phyloP scores from a whole-genome alignment of 1,140 invertebrate species.

The Bombus sylvicola region DNA sequence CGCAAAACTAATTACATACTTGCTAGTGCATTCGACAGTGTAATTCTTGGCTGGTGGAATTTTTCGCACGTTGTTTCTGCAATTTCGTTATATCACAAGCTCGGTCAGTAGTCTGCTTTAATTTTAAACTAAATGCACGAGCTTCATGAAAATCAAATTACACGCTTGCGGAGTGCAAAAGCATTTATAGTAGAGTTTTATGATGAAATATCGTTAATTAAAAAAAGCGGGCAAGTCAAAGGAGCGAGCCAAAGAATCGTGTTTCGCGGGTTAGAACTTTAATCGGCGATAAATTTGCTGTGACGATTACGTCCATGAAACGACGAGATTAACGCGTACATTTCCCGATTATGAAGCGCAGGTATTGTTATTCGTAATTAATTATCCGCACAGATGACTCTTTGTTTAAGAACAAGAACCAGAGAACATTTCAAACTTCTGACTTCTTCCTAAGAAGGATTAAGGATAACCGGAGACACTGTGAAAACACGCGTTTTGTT shows the following conservation, averaged over 20 bases:
- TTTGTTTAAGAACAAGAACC: neutral
- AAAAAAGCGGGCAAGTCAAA: neutral
- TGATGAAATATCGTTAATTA: neutral
- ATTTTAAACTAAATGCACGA: neutral
- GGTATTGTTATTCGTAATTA: neutral
- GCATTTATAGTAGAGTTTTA: neutral
- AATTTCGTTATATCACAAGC: neutral
- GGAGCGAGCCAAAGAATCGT: neutral
- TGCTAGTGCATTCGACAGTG: neutral
- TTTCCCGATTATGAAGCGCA: too few relatives aligned
- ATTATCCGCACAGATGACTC: neutral
- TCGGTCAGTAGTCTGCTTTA: neutral
- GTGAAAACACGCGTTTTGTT: conserved; percentile 41
- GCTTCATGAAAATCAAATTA: neutral
- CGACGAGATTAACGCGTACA: neutral
- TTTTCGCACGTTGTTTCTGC: neutral
- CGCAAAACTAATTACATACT: neutral
- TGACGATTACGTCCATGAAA: neutral
- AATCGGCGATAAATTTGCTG: neutral
- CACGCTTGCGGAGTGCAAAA: neutral
- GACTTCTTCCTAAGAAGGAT: neutral
- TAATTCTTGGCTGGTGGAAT: neutral
- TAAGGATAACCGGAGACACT: neutral
- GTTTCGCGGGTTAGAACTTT: neutral
- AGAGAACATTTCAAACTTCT: neutral